Evolutionary conservation across 2,797 vertebrate genomes (phyloP).

Genomic region (Tragopan temminckii): DNA sequence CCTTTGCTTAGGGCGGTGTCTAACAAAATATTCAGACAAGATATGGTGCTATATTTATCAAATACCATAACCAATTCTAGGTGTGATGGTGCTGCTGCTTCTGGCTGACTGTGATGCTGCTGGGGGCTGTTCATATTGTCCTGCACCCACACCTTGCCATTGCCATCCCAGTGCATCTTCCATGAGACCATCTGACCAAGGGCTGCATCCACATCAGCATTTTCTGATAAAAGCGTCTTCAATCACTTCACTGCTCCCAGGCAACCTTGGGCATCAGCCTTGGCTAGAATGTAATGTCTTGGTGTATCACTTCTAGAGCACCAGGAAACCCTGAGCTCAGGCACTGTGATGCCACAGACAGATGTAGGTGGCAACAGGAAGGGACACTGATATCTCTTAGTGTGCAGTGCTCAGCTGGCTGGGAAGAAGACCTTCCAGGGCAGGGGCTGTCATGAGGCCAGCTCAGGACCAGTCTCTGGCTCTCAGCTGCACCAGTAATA

Average conservation of each 20-base stretch:
- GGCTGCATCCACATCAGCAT: no score
- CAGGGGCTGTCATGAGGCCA: not conserved
- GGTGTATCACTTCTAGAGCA: not conserved
- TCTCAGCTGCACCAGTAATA: not conserved
- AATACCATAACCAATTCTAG: no score
- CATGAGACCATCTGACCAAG: not conserved
- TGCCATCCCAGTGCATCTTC: no score
- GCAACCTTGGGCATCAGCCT: not conserved
- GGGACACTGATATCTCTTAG: rapidly evolving
- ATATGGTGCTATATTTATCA: no score
- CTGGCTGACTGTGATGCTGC: no score
- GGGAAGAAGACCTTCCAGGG: not conserved
- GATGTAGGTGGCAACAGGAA: not conserved
- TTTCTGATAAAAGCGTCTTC: not conserved
- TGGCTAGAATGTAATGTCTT: not conserved
- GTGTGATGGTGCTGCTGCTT: no score
- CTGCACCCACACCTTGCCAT: no score
- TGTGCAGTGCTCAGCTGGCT: not conserved
- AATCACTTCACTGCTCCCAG: not conserved
- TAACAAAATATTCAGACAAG: not conserved
- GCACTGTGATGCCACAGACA: rapidly evolving
- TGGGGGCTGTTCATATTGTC: no score
- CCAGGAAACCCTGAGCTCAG: not conserved
- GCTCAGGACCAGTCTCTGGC: not conserved
- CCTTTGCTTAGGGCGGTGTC: not conserved